A percentile compares a stretch with the other conserved stretches of the same genome.
Evolutionary conservation across 2,888 invertebrate species (phyloP).

Genomic region (Lasius platythorax): DNA sequence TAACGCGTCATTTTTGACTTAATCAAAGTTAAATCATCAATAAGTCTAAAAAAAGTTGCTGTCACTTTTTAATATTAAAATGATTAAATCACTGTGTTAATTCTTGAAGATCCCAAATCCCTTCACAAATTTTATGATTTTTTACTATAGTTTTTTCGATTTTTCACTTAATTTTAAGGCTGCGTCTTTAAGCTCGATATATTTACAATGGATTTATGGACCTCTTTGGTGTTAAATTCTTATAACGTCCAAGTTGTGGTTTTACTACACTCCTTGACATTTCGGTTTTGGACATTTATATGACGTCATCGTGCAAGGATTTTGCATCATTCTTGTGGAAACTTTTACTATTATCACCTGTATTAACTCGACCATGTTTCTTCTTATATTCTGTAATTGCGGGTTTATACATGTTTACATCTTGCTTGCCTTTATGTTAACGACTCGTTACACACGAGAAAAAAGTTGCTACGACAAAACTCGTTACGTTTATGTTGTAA

Average conservation of each 20-base stretch:
- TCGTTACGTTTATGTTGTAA: conserved; percentile 2
- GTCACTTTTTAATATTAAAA: neutral
- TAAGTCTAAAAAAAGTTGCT: neutral
- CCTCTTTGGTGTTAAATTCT: neutral
- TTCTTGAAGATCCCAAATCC: neutral
- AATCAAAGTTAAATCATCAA: neutral
- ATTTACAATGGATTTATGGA: conserved; percentile 14
- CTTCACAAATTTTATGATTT: neutral
- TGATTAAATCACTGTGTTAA: neutral
- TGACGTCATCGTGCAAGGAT: conserved; percentile 36
- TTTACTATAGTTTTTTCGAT: neutral
- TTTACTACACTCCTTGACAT: conserved; percentile 57
- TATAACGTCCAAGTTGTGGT: conserved; percentile 1
- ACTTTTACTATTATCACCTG: conserved; percentile 28
- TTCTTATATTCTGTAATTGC: neutral
- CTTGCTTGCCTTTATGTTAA: neutral
- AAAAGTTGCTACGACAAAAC: conserved; percentile 16
- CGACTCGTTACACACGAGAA: neutral
- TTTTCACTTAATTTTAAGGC: neutral
- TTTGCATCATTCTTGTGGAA: conserved; percentile 9
- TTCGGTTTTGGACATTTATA: conserved; percentile 33
- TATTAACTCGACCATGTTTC: neutral
- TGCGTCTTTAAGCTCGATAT: neutral
- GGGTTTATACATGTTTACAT: neutral
- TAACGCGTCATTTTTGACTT: neutral